Percentiles rank a stretch among this genome's conserved stretches.
These are phyloP conservation scores for Ophion obscuratus DNA, from an alignment of 2,888 invertebrate species.

Conservation along the genomic window DNA sequence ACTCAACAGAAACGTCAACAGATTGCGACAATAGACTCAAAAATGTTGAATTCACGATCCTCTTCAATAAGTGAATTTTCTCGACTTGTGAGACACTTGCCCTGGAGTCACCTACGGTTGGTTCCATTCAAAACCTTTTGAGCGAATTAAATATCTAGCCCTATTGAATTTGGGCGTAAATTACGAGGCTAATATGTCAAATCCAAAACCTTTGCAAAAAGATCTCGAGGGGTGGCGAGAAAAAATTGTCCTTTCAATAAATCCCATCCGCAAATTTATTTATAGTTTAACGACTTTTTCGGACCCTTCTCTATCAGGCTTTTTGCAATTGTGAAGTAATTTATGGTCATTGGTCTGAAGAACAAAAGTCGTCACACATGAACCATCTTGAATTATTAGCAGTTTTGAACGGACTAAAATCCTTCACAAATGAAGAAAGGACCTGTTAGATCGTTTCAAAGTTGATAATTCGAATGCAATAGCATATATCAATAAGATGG, in stretches of 20 bases:
- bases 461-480: slow-evolving; percentile 18
- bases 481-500: no score
- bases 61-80: slow-evolving; percentile 39
- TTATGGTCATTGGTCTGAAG: slow-evolving; percentile 34
- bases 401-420: slow-evolving; percentile 12
- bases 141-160: slow-evolving; percentile 45
- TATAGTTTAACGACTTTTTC: slow-evolving; percentile 30
- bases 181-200: slow-evolving; percentile 20
- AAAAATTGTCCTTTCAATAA: slow-evolving; percentile 7
- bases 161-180: neutral
- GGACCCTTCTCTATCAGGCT: slow-evolving; percentile 27
- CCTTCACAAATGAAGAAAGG: neutral
- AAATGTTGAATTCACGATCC: neutral
- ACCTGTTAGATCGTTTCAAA: slow-evolving; percentile 13
- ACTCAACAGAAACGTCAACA: slow-evolving; percentile 32
- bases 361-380: slow-evolving; percentile 34
- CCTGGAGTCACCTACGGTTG: slow-evolving; percentile 44
- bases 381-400: slow-evolving; percentile 25
- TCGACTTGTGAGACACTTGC: slow-evolving; percentile 46
- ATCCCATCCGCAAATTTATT: neutral
- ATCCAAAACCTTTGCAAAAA: slow-evolving; percentile 11
- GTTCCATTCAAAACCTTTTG: slow-evolving; percentile 42
- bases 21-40: neutral
- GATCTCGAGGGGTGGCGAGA: slow-evolving; percentile 48
- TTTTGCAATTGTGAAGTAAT: slow-evolving; percentile 13